phyloP scores from a whole-genome alignment of 2,888 invertebrate genomes.

The Anticlea derivata region DNA sequence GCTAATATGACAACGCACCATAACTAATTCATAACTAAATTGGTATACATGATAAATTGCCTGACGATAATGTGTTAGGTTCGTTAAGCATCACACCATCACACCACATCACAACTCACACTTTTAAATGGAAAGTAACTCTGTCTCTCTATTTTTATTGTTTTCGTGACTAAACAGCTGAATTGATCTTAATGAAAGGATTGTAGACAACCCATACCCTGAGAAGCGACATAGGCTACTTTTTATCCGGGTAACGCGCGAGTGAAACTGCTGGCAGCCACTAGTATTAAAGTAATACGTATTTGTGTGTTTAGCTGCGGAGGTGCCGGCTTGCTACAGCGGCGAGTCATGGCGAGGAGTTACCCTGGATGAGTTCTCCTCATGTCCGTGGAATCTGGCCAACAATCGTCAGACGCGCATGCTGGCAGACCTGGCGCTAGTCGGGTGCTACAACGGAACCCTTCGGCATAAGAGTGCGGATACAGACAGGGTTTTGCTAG shows the following conservation, averaged over 20 bases:
- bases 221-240: no score
- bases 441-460: conserved; percentile 97
- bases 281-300: conserved; percentile 12
- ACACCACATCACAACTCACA: no score
- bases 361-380: conserved; percentile 94
- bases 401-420: conserved; percentile 98
- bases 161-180: no score
- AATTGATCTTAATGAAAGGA: no score
- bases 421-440: conserved; percentile 97
- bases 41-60: conserved; percentile 24
- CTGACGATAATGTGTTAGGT: conserved; percentile 17
- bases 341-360: conserved; percentile 95
- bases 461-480: conserved; percentile 87
- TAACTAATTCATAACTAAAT: conserved; percentile 16
- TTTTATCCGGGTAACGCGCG: no score
- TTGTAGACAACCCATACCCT: no score
- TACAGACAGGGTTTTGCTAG: conserved; percentile 93
- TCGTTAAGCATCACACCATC: not conserved
- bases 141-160: no score
- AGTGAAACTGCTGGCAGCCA: no score
- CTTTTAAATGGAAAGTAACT: no score
- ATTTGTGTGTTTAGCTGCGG: conserved; percentile 77
- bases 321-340: conserved; percentile 92
- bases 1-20: not conserved
- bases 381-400: conserved; percentile 96